phyloP scores from a whole-genome alignment of 1,140 invertebrate genomes.

The Leptoteleia sp. region DNA sequence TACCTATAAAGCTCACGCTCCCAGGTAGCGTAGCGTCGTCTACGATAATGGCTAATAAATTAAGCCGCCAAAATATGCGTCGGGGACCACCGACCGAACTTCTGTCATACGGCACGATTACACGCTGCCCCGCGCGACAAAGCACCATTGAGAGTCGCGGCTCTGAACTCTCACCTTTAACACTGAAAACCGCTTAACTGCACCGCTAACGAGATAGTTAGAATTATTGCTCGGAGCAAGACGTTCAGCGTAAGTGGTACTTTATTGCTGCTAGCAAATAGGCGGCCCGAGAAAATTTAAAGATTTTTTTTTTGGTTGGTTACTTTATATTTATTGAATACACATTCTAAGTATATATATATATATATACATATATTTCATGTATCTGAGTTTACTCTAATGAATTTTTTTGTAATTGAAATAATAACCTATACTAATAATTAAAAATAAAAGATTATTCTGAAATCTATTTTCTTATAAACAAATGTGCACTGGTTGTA shows the following conservation, averaged over 20 bases:
- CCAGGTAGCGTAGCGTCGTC: slow-evolving; percentile 77
- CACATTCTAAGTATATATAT: too few relatives aligned
- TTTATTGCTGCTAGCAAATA: too few relatives aligned
- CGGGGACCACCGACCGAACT: slow-evolving; percentile 70
- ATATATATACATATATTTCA: too few relatives aligned
- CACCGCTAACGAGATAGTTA: slow-evolving; percentile 57
- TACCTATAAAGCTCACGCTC: slow-evolving; percentile 58
- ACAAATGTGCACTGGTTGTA: too few relatives aligned
- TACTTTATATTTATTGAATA: too few relatives aligned
- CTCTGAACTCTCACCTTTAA: slow-evolving; percentile 55
- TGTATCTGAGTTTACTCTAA: too few relatives aligned
- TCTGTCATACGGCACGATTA: slow-evolving; percentile 67
- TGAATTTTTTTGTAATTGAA: too few relatives aligned
- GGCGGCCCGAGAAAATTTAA: too few relatives aligned
- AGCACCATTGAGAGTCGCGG: slow-evolving; percentile 22
- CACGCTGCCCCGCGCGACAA: slow-evolving; percentile 44
- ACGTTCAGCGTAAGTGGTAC: slow-evolving; percentile 9
- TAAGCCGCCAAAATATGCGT: slow-evolving; percentile 71
- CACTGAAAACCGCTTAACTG: slow-evolving; percentile 66
- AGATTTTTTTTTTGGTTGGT: too few relatives aligned
- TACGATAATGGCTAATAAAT: slow-evolving; percentile 81
- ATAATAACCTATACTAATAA: too few relatives aligned
- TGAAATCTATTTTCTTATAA: too few relatives aligned
- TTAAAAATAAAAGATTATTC: too few relatives aligned
- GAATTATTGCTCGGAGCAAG: slow-evolving; percentile 37